phyloP scores from a whole-genome alignment of 2,888 invertebrate genomes.

The Pandemis corylana region DNA sequence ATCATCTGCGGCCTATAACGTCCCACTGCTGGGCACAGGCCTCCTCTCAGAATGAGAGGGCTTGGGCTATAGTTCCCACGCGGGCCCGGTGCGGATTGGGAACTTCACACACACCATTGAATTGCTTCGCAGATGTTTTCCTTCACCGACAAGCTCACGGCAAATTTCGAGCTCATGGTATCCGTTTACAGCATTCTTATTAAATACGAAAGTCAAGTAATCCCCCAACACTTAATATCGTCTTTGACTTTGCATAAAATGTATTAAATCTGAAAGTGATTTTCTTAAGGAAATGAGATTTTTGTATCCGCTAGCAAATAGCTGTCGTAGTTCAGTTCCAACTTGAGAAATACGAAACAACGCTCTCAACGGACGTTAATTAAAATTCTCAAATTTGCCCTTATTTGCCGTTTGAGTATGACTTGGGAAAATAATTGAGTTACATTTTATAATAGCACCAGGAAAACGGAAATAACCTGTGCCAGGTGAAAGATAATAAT shows the following conservation, averaged over 20 bases:
- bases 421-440: neutral
- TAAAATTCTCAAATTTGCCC: conserved; percentile 2
- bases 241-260: conserved; percentile 2
- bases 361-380: neutral
- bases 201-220: neutral
- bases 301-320: neutral
- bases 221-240: neutral
- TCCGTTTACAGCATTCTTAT: neutral
- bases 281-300: conserved; percentile 9
- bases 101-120: too few species aligned
- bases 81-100: too few species aligned
- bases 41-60: too few species aligned
- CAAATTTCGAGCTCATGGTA: too few species aligned
- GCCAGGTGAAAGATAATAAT: neutral
- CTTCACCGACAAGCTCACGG: neutral
- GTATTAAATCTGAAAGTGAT: neutral
- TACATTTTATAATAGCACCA: neutral
- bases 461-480: neutral
- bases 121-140: too few species aligned
- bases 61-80: too few species aligned
- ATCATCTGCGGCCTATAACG: too few species aligned
- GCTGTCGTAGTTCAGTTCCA: neutral
- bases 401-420: neutral
- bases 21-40: too few species aligned
- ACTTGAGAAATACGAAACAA: conserved; percentile 10